Base-by-base conservation (phyloP, 2,888 invertebrate species). In the Melieria omissa region DNA sequence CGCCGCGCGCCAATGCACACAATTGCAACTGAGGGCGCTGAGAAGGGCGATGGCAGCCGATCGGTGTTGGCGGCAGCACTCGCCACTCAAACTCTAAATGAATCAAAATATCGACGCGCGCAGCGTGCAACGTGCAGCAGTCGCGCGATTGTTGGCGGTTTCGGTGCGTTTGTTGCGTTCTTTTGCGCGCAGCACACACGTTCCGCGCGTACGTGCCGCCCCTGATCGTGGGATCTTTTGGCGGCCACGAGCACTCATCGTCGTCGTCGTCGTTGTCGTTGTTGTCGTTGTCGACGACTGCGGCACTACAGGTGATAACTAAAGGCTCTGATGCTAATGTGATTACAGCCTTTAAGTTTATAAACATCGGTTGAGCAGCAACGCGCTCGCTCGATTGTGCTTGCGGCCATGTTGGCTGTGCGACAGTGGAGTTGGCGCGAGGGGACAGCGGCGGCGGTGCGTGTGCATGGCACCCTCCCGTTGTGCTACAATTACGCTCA, bases 291-390 rank as follows among this genome's bases (percentile, higher is more conserved):
- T 45, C 9, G 66, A 57, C 47, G 49, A 61, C 79, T 80, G 81
- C 83, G 83, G 83, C 83, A 83, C 81, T 80, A 80, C 80, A 82
- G 81, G 81, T 81, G 81, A 83, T 83, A 83, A 83, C 83, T 82
- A 83, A 83, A 83, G 81, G 81, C 81, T 82, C 83, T 85, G 86
- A 81, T 82, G 80, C 83, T 86, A 86, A 86, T 87, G 84, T 86
- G 86, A 86, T 86, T 86, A 86, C 86, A 86, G 86, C 84, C 86
- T 86, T 86, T 86, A 85, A 83, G 86, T 85, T 86, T 86, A 86
- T 86, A 86, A 86, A 86, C 84, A 84, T 82, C 78, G 78, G 76
- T 77, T 80, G 79, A 73, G 66, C 74, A 69, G 74, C 76, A 74
- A 71, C 73, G 52, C 52, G 14, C 52, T 8, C 52, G 14, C 52